Conservation (phyloP, 1,140 invertebrate species). For the Trachymyrmex septentrionalis region DNA sequence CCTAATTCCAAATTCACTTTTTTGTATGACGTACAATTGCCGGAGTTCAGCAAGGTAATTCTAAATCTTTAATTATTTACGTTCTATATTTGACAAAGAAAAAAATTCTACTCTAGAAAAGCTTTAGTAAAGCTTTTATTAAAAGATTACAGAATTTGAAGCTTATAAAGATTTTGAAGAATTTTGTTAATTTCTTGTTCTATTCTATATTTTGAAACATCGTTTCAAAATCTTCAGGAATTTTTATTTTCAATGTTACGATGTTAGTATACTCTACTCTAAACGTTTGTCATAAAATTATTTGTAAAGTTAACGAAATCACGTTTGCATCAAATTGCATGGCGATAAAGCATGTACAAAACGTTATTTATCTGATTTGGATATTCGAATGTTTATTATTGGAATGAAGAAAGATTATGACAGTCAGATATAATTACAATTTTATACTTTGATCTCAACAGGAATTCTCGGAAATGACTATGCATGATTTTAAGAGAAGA, state of each 20-base stretch:
- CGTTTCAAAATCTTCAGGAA: not conserved
- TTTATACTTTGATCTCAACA: slow-evolving; percentile 39
- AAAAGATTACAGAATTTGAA: not conserved
- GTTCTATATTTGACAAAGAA: slow-evolving; percentile 14
- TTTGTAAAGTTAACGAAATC: not conserved
- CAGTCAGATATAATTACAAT: too few relatives aligned
- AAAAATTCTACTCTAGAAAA: not conserved
- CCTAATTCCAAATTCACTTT: slow-evolving; percentile 73
- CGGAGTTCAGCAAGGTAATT: slow-evolving; percentile 78
- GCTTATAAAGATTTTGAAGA: not conserved
- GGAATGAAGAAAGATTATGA: not conserved
- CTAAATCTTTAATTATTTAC: not conserved
- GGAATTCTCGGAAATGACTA: slow-evolving; percentile 52
- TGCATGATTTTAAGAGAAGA: slow-evolving; percentile 83
- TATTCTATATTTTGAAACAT: not conserved
- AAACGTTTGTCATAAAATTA: not conserved
- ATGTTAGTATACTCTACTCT: not conserved
- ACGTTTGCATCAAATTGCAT: not conserved
- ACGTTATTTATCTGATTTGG: not conserved
- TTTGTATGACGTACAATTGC: slow-evolving; percentile 75
- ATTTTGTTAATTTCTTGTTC: not conserved
- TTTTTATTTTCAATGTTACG: not conserved
- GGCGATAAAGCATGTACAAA: not conserved
- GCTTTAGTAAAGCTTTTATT: not conserved
- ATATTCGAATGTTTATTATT: not conserved